These are phyloP conservation scores for Corythoichthys intestinalis DNA, from an alignment of 2,113 vertebrate species.

Conservation along the genomic window DNA sequence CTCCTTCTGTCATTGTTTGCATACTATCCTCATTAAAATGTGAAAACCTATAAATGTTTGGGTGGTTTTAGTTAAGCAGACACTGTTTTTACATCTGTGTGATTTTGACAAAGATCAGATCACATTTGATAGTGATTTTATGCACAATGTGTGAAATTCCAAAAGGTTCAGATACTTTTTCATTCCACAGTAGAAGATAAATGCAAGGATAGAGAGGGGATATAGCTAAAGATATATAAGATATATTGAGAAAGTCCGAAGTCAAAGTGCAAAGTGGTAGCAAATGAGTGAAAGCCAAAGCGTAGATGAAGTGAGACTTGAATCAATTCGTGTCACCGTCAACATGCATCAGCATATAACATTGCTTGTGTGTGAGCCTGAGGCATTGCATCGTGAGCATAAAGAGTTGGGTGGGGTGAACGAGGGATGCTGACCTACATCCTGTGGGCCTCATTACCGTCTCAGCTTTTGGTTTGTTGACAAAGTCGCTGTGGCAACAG, in stretches of 20 bases:
- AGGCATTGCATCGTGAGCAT: constrained; percentile 15
- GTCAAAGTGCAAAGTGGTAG: not conserved
- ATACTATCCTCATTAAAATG: no score
- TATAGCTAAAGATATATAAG: no score
- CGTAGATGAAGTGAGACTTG: constrained; percentile 7
- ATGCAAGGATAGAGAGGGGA: not conserved
- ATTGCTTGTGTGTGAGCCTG: constrained; percentile 16
- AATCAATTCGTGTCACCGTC: constrained; percentile 52
- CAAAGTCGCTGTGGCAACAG: not conserved
- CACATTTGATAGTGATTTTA: no score
- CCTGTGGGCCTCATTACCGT: not conserved
- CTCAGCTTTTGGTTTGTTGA: not conserved
- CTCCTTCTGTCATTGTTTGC: no score
- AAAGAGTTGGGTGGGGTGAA: constrained; percentile 27
- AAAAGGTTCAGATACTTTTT: no score
- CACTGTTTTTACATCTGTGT: no score
- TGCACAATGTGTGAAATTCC: no score
- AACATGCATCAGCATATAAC: constrained; percentile 45
- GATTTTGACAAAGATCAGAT: no score
- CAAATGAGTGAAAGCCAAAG: not conserved
- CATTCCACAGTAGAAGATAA: not conserved
- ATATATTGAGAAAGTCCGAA: not conserved
- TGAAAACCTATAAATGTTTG: no score
- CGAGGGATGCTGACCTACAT: constrained; percentile 48
- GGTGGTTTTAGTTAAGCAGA: no score